Percentiles rank a stretch among this genome's conserved stretches.
phyloP scores from a whole-genome alignment of 2,113 vertebrate species.

The Sylvietta virens region DNA sequence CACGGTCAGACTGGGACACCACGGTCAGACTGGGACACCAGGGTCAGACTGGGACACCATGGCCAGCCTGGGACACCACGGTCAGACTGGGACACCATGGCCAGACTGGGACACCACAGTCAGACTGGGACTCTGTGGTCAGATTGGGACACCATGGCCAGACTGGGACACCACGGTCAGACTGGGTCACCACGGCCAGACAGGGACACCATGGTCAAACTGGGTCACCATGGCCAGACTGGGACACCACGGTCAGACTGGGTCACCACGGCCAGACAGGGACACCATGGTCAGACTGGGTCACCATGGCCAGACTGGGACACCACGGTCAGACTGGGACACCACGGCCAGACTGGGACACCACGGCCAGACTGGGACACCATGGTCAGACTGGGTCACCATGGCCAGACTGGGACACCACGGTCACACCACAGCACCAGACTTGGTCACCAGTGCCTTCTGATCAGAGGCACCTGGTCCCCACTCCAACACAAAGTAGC shows the following conservation, averaged over 20 bases:
- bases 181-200: not conserved
- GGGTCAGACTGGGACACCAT: not conserved
- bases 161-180: too few relatives aligned
- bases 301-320: not conserved
- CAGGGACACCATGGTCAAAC: not conserved
- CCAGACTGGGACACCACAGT: not conserved
- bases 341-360: not conserved
- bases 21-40: not conserved
- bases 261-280: not conserved
- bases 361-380: not conserved
- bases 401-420: too few relatives aligned
- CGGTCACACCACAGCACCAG: not conserved
- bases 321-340: not conserved
- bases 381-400: too few relatives aligned
- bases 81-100: not conserved
- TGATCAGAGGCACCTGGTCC: not conserved
- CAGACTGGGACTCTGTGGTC: not conserved
- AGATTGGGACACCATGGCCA: not conserved
- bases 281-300: not conserved
- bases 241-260: not conserved
- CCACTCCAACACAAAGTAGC: not conserved
- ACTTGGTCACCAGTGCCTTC: not conserved
- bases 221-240: not conserved
- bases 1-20: not conserved
- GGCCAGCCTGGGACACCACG: too few relatives aligned